Evolutionary conservation across 2,888 invertebrate genomes (phyloP), one percentile per base, ranked within the genome.

Genomic region (Torymus auratus): DNA sequence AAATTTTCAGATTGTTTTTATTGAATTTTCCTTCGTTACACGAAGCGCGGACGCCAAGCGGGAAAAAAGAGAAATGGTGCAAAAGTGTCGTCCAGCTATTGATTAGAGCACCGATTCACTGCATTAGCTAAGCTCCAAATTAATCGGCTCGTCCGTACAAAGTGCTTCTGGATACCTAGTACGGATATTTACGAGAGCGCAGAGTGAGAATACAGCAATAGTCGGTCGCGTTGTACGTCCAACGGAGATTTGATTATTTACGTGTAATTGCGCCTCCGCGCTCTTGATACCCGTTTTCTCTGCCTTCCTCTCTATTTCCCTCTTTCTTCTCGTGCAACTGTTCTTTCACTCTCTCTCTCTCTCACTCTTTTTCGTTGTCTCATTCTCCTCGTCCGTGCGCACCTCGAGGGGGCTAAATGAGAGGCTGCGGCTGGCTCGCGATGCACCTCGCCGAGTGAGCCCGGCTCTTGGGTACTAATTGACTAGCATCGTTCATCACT

Each of bases 401-500:
- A 62, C 58, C 73, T 79, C 69, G 70, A 75, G 64, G 67, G 80
- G 58, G 41, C 70, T 15, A 60, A 67, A 60, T 55, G 53, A 75
- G 69, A 70, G 56, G 28, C 41, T 53, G n/a, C n/a, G 65, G 58
- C 53, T 56, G n/a, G 23, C 56, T 71, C 72, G 52, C 65, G 70
- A 68, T 58, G 67, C 28, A 60, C 61, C 69, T 72, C 67, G 23
- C 50, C 53, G 53, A 17, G 61, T 61, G 28, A 15, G 13, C 52
- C 52, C 55, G 60, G 78, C 81, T 74, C 78, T 86, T 84, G 85
- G 86, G 86, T 89, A 87, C 87, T 90, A 89, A 90, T 89, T 91
- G 90, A 91, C 90, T 91, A 91, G 90, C 88, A 90, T 90, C 90
- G 89, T 91, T 89, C 89, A 90, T 90, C 89, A 89, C 83, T 83